These are phyloP conservation scores for Fragum fragum DNA, from an alignment of 2,888 invertebrate species.

Conservation along the genomic window DNA sequence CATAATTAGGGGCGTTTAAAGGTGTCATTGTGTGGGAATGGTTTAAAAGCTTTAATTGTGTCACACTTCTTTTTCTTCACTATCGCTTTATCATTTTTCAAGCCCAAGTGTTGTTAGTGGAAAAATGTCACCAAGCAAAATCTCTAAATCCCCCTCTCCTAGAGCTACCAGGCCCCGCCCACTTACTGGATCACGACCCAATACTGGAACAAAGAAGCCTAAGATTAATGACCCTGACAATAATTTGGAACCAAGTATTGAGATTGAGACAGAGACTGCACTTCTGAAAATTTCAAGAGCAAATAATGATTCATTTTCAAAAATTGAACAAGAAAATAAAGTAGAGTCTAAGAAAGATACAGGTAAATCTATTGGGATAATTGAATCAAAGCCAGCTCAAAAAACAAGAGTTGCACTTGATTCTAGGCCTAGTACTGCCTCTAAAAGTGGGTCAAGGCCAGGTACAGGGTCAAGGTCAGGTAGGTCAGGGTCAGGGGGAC, in stretches of 20 bases:
- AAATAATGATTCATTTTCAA: not conserved
- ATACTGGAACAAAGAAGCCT: conserved; percentile 13
- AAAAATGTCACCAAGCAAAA: conserved; percentile 38
- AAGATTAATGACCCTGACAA: not conserved
- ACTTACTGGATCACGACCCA: conserved; percentile 28
- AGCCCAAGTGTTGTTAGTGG: conserved; percentile 58
- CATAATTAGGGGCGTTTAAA: too few relatives aligned
- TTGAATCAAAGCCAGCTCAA: not conserved
- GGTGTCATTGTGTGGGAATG: too few relatives aligned
- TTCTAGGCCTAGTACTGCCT: conserved; percentile 33
- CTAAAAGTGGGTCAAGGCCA: conserved; percentile 32
- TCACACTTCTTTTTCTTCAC: too few relatives aligned
- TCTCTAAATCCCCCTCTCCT: conserved; percentile 10
- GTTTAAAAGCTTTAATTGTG: not conserved
- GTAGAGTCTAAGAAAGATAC: not conserved
- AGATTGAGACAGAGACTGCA: not conserved
- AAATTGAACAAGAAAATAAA: not conserved
- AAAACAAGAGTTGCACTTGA: not conserved
- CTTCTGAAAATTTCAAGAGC: not conserved
- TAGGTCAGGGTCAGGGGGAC: conserved; percentile 14
- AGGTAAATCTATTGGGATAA: not conserved
- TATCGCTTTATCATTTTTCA: conserved; percentile 34
- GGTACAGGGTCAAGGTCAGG: conserved; percentile 37
- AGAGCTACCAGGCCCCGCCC: conserved; percentile 15
- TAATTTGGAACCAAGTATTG: not conserved